These are phyloP conservation scores for cattle (Bos taurus) DNA, from an alignment of 2,113 vertebrate species.

Conservation along the genomic window ARS-UCD2.0 NC_037346.1:12408501-12409000, in stretches of 20 bases:
- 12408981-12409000: not conserved
- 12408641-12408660: no score
- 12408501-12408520: not conserved
- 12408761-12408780: no score
- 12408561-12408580: not conserved
- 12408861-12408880: not conserved
- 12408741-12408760: not conserved
- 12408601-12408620: not conserved
- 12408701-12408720: not conserved
- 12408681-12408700: not conserved
- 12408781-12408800: no score
- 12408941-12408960: not conserved
- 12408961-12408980: not conserved
- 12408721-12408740: not conserved
- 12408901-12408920: not conserved
- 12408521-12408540: not conserved
- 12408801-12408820: no score
- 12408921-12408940: not conserved
- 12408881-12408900: not conserved
- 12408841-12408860: no score
- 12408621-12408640: not conserved
- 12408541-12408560: not conserved
- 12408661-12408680: not conserved
- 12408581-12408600: not conserved
- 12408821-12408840: no score